Evolutionary conservation across 2,113 vertebrate genomes (phyloP).

Genomic region (Galemys pyrenaicus): DNA sequence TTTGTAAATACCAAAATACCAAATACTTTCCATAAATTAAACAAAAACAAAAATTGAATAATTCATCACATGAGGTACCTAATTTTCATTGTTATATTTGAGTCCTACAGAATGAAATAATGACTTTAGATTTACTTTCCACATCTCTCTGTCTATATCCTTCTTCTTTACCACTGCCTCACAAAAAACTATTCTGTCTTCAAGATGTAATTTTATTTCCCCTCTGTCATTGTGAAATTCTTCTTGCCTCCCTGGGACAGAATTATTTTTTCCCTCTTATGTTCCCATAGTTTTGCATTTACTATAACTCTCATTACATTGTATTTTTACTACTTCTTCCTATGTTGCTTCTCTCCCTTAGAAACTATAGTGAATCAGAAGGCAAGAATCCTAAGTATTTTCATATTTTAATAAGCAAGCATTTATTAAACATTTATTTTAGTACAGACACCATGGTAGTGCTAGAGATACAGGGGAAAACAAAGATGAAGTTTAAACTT

Average conservation of each 20-base stretch:
- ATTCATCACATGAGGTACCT: constrained; percentile 66
- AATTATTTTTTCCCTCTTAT: background rate
- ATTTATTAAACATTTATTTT: background rate
- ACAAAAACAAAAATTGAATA: constrained; percentile 71
- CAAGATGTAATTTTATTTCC: constrained; percentile 27
- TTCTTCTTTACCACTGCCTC: background rate
- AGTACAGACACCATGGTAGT: background rate
- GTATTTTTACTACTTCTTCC: background rate
- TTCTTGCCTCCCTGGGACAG: background rate
- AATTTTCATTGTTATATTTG: constrained; percentile 65
- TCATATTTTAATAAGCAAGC: background rate
- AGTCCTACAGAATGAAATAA: constrained; percentile 12
- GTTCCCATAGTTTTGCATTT: background rate
- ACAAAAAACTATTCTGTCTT: background rate
- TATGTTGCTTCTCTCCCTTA: background rate
- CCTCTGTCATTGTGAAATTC: constrained; percentile 18
- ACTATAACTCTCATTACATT: background rate
- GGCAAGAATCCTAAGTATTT: background rate
- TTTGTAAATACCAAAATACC: constrained; percentile 65
- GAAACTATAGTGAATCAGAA: background rate
- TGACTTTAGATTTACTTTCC: constrained; percentile 48
- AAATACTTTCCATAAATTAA: constrained; percentile 73
- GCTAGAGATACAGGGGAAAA: background rate
- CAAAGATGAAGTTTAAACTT: background rate
- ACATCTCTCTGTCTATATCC: background rate